A percentile compares a stretch with the other conserved stretches of the same genome.
These are phyloP conservation scores for Scaptomyza hsui DNA, from an alignment of 1,140 invertebrate species.

Conservation along the genomic window DNA sequence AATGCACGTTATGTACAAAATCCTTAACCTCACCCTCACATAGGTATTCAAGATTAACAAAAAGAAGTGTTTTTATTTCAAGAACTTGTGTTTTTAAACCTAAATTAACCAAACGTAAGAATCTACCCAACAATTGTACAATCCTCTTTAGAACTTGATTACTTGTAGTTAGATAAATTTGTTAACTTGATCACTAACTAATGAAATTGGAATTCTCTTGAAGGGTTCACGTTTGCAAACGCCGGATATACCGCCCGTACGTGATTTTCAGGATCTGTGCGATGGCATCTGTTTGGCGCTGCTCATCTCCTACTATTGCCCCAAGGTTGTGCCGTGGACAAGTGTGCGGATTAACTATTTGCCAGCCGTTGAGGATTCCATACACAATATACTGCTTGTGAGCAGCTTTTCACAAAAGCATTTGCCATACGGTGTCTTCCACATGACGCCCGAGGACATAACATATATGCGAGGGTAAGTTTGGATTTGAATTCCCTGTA, in stretches of 20 bases:
- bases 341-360: conserved; percentile 89
- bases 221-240: conserved; percentile 78
- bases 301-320: conserved; percentile 97
- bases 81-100: too few relatives aligned
- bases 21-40: too few relatives aligned
- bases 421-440: conserved; percentile 95
- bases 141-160: not conserved
- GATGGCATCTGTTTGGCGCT: conserved; percentile 96
- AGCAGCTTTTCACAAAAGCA: conserved; percentile 93
- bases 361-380: conserved; percentile 90
- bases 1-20: not conserved
- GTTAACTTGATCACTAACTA: not conserved
- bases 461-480: conserved; percentile 96
- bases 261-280: conserved; percentile 89
- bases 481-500: not conserved
- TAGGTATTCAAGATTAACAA: too few relatives aligned
- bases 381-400: conserved; percentile 96
- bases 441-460: conserved; percentile 97
- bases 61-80: not conserved
- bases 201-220: not conserved
- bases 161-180: not conserved
- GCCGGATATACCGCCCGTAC: conserved; percentile 81
- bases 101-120: too few relatives aligned
- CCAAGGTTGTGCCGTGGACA: conserved; percentile 91
- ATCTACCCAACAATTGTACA: too few relatives aligned